A percentile compares a stretch with the other conserved stretches of the same genome.
Conservation (phyloP, 2,888 invertebrate species). For the Macrophya annulata region DNA sequence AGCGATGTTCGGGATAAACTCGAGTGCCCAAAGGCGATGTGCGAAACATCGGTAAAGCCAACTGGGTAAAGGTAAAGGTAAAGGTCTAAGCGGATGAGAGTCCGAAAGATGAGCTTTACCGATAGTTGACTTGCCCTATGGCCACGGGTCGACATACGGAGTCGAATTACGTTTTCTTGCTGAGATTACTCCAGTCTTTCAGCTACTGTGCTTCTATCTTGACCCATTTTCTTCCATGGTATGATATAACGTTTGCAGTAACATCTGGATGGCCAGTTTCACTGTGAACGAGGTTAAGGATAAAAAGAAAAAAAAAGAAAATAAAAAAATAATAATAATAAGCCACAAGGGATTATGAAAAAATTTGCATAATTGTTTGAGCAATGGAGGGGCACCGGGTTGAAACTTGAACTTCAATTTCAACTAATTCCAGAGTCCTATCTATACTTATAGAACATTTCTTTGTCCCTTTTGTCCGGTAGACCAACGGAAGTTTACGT, state of each 20-base stretch:
- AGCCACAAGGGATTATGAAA: background rate
- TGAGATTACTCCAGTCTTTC: conserved; percentile 16
- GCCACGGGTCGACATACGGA: conserved; percentile 33
- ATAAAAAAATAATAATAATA: too few species aligned
- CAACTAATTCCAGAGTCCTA: background rate
- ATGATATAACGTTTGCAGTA: background rate
- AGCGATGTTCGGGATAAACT: background rate
- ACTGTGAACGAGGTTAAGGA: background rate
- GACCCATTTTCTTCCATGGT: conserved; percentile 14
- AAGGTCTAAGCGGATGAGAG: conserved; percentile 35
- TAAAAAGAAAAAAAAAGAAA: background rate
- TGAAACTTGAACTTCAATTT: background rate
- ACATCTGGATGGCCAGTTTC: background rate
- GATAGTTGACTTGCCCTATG: conserved; percentile 18
- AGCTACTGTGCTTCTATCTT: conserved; percentile 1
- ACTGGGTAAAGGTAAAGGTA: background rate
- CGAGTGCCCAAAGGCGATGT: background rate
- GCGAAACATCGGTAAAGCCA: background rate
- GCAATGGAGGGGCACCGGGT: too few species aligned
- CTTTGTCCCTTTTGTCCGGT: background rate
- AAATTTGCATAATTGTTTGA: background rate
- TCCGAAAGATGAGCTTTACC: conserved; percentile 36
- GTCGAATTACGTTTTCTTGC: conserved; percentile 45
- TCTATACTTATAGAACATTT: background rate
- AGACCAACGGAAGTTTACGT: background rate